Base-by-base conservation (phyloP, 2,888 invertebrate species). In the Nasonia oneida region DNA sequence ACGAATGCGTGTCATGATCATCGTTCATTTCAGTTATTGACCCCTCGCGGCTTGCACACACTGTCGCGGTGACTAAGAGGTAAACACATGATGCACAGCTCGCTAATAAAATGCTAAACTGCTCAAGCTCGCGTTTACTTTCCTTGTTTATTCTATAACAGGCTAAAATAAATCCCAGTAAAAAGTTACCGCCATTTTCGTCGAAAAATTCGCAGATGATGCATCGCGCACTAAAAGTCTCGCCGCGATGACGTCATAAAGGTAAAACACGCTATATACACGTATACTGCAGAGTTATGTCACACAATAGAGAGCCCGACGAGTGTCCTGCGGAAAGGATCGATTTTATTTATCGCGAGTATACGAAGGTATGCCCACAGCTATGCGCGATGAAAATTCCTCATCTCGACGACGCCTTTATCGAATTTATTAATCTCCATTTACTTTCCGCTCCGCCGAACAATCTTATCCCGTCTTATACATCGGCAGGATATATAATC, bases 21-120 rank as follows among this genome's bases (percentile, higher is more conserved):
- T 39, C 42, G 14, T 61, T 77, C 39, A 61, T 50, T 37, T 53
- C 57, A 57, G 76, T 77, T 77, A 77, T 77, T 61, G 77, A 61
- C 76, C 76, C 37, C 77, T 61, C 18, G 57, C 23, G 61, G 61
- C 33, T 18, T 64, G 12, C 42, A 76, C 18, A 57, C 15, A 61
- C 39, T 33, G 4, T 61, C 64, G 64, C 29, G 29, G 29, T 64
- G 61, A 61, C 61, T 61, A 61, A 29, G 29, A 3, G 33, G 33
- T 67, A n/a, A n/a, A 61, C 8, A 61, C 57, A n/a, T 33, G 64
- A 61, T 61, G 23, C 6, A 3, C 23, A n/a, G 12, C 29, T 67
- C 67, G 67, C 67, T 33, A 33, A 61, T 61, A 61, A 57, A 57
- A n/a, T 57, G 57, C 15, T 57, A 57, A 61, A 61, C n/a, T 3